A percentile compares a stretch with the other conserved stretches of the same genome.
Conservation (phyloP, 2,888 invertebrate species). For the Meiosimyza platycephala region DNA sequence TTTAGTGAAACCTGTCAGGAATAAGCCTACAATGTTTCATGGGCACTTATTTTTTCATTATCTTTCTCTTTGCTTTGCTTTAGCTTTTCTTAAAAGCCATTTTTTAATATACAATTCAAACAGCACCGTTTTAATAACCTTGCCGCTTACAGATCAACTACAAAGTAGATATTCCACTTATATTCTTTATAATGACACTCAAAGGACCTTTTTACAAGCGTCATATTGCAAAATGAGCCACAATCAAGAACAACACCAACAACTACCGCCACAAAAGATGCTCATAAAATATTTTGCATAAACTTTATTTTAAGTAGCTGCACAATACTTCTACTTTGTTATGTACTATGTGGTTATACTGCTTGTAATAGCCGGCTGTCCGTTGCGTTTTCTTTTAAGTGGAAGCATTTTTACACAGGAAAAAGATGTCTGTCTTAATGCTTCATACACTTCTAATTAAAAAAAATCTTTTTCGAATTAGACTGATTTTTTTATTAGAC, state of each 20-base stretch:
- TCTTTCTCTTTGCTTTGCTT: too few species aligned
- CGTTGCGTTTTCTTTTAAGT: too few species aligned
- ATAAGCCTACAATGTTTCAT: too few species aligned
- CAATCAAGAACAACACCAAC: constrained; percentile 4
- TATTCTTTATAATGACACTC: constrained; percentile 3
- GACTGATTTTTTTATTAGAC: too few species aligned
- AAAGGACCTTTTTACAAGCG: constrained; percentile 8
- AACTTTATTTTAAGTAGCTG: constrained; percentile 10
- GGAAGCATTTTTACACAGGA: neutral
- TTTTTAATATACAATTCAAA: neutral
- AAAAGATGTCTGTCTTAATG: neutral
- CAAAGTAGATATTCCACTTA: too few species aligned
- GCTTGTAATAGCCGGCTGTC: too few species aligned
- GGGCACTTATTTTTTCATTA: too few species aligned
- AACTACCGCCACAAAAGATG: neutral
- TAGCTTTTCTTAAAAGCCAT: too few species aligned
- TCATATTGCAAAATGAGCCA: constrained; percentile 17
- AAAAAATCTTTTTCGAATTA: too few species aligned
- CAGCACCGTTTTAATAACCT: neutral
- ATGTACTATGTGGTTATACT: too few species aligned
- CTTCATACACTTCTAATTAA: too few species aligned
- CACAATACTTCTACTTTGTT: constrained; percentile 1
- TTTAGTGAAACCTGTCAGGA: too few species aligned
- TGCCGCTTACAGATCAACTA: neutral
- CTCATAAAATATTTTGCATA: constrained; percentile 4